Evolutionary conservation across 53 echinoderm and acorn worm species (phyloP).

Genomic region (Antedon mediterranea): DNA sequence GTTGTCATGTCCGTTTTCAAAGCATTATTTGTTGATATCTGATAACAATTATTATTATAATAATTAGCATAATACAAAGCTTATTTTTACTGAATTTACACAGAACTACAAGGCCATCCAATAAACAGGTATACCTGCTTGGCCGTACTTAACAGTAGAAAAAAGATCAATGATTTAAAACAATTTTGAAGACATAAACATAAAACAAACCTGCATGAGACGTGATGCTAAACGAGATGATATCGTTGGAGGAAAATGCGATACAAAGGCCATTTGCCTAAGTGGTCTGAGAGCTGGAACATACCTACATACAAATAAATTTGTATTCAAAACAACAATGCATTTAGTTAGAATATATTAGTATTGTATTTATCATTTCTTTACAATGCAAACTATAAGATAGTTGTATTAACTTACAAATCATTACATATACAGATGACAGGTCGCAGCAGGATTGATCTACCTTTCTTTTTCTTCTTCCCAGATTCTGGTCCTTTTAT

Average conservation of each 20-base stretch:
- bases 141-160: conserved; percentile 2
- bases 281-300: conserved; percentile 74
- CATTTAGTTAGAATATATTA: no score
- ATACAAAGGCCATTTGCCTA: conserved; percentile 65
- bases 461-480: conserved; percentile 44
- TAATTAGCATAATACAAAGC: no score
- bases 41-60: neutral
- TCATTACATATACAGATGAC: conserved; percentile 97
- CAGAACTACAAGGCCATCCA: no score
- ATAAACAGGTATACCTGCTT: conserved; percentile 17
- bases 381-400: no score
- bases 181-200: neutral
- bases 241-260: conserved; percentile 77
- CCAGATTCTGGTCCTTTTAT: conserved; percentile 27
- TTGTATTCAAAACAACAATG: no score
- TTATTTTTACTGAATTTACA: no score
- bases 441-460: conserved; percentile 43
- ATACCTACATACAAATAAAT: no score
- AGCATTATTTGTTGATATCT: conserved; percentile 70
- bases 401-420: conserved; percentile 64
- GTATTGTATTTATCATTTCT: no score
- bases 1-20: conserved; percentile 80
- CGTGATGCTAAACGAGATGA: conserved; percentile 56
- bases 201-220: conserved; percentile 20
- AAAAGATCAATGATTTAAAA: no score